Conservation (phyloP, 1,140 invertebrate species). For the Cylas formicarius region DNA sequence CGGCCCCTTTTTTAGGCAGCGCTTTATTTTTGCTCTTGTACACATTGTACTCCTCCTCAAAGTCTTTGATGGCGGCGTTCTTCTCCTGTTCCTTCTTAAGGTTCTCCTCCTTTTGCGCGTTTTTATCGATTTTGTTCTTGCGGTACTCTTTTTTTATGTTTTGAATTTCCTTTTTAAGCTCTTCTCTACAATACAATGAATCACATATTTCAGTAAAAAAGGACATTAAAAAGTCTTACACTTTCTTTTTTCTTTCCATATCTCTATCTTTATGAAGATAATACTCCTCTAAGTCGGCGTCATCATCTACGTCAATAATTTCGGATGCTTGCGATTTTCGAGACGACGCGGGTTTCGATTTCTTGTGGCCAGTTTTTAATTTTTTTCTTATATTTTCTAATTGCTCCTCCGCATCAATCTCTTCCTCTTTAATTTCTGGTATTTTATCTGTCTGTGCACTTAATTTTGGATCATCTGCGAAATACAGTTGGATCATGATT, state of each 20-base stretch:
- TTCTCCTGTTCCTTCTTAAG: slow-evolving; percentile 43
- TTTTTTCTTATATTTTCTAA: slow-evolving; percentile 50
- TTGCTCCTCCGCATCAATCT: slow-evolving; percentile 46
- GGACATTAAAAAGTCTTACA: slow-evolving; percentile 45
- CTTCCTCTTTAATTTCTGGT: slow-evolving; percentile 35
- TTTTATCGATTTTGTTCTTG: slow-evolving; percentile 55
- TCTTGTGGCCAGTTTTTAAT: slow-evolving; percentile 34
- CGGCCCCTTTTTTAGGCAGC: slow-evolving; percentile 62
- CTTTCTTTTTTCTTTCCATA: slow-evolving; percentile 58
- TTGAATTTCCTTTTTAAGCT: slow-evolving; percentile 69
- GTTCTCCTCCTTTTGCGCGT: slow-evolving; percentile 44
- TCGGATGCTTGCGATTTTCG: neutral
- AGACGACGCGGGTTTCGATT: slow-evolving; percentile 34
- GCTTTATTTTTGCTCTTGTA: slow-evolving; percentile 64
- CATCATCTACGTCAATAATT: slow-evolving; percentile 34
- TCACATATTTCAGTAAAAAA: slow-evolving; percentile 14
- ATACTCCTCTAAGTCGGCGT: slow-evolving; percentile 28
- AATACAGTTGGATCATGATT: slow-evolving; percentile 3
- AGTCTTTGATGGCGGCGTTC: slow-evolving; percentile 64
- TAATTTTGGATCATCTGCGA: slow-evolving; percentile 74
- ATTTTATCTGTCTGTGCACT: slow-evolving; percentile 56
- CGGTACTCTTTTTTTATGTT: slow-evolving; percentile 62
- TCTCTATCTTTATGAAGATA: slow-evolving; percentile 57
- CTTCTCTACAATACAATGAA: slow-evolving; percentile 52
- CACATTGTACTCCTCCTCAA: slow-evolving; percentile 67